Percentiles rank a stretch among this genome's conserved stretches.
These are phyloP conservation scores for Zoanthus sociatus DNA, from an alignment of 92 coral and sea anemone species.

Conservation along the genomic window DNA sequence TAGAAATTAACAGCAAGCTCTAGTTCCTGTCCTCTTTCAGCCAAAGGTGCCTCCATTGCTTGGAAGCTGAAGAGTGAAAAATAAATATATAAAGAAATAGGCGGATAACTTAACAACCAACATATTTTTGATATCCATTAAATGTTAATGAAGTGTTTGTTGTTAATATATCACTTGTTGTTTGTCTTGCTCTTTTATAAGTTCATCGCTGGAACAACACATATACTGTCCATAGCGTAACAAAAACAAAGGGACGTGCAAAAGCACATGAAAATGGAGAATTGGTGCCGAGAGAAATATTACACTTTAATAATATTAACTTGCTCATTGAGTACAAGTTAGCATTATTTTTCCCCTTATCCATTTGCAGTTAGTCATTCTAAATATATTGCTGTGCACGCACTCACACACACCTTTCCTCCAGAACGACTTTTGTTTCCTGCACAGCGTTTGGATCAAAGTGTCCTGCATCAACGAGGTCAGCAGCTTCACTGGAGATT, in stretches of 20 bases:
- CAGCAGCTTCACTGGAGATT: constrained; percentile 86
- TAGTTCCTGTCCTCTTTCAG: constrained; percentile 85
- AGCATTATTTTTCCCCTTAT: background rate
- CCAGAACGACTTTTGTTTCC: constrained; percentile 83
- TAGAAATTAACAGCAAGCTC: constrained; percentile 93
- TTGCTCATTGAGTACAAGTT: too few relatives aligned
- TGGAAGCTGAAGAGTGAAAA: constrained; percentile 73
- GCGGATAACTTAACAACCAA: too few relatives aligned
- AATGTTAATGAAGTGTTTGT: too few relatives aligned
- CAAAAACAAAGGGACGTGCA: too few relatives aligned
- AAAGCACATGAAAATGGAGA: too few relatives aligned
- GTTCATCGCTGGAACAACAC: too few relatives aligned
- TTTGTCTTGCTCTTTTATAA: too few relatives aligned
- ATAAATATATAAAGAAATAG: too few relatives aligned
- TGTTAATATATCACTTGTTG: too few relatives aligned
- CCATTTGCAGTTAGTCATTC: background rate
- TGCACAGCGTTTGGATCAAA: constrained; percentile 95
- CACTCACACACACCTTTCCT: constrained; percentile 73
- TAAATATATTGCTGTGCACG: background rate
- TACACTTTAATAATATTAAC: too few relatives aligned
- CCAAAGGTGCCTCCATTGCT: constrained; percentile 89
- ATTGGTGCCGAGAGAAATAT: background rate
- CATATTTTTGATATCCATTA: too few relatives aligned
- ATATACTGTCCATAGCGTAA: too few relatives aligned
- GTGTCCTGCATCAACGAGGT: constrained; percentile 98